phyloP scores from a whole-genome alignment of 2,888 invertebrate genomes.

The Lasioglossum zephyrum region DNA sequence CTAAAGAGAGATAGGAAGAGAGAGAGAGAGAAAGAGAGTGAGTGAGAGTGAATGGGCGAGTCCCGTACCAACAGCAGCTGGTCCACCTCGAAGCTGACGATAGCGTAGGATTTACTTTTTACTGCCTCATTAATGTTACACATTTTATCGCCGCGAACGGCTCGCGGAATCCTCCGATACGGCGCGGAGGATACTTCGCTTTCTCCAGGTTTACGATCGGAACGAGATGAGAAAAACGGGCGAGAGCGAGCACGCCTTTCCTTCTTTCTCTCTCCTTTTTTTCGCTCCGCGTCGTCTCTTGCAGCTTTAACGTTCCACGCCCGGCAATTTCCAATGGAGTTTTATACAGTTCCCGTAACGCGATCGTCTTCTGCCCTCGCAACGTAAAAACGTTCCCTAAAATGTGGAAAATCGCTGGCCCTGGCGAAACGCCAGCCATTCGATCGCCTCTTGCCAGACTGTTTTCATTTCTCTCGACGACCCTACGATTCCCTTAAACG shows the following conservation, averaged over 20 bases:
- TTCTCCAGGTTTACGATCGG: slow-evolving; percentile 74
- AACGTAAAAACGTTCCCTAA: slow-evolving; percentile 36
- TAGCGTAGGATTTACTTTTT: slow-evolving; percentile 80
- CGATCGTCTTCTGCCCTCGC: background rate
- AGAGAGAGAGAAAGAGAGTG: background rate
- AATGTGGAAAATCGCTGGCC: slow-evolving; percentile 36
- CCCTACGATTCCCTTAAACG: slow-evolving; percentile 1
- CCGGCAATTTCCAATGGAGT: slow-evolving; percentile 41
- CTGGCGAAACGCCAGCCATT: slow-evolving; percentile 4
- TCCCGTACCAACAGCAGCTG: slow-evolving; percentile 41
- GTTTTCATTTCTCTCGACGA: slow-evolving; percentile 1
- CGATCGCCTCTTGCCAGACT: background rate
- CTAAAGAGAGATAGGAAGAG: background rate
- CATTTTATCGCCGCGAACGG: slow-evolving; percentile 76
- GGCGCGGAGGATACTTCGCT: slow-evolving; percentile 65
- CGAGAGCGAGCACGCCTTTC: slow-evolving; percentile 30
- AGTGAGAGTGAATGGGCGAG: background rate
- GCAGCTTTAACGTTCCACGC: slow-evolving; percentile 47
- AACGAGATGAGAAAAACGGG: slow-evolving; percentile 58
- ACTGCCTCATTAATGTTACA: slow-evolving; percentile 81
- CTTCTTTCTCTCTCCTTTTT: background rate
- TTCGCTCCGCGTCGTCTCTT: slow-evolving; percentile 17
- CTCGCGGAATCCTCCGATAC: slow-evolving; percentile 66
- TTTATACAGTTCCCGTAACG: slow-evolving; percentile 48
- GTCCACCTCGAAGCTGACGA: slow-evolving; percentile 63